Percentiles rank a stretch among this genome's conserved stretches.
These are phyloP conservation scores for Melipona quadrifasciata DNA, from an alignment of 1,140 invertebrate genomes.

Conservation along the genomic window DNA sequence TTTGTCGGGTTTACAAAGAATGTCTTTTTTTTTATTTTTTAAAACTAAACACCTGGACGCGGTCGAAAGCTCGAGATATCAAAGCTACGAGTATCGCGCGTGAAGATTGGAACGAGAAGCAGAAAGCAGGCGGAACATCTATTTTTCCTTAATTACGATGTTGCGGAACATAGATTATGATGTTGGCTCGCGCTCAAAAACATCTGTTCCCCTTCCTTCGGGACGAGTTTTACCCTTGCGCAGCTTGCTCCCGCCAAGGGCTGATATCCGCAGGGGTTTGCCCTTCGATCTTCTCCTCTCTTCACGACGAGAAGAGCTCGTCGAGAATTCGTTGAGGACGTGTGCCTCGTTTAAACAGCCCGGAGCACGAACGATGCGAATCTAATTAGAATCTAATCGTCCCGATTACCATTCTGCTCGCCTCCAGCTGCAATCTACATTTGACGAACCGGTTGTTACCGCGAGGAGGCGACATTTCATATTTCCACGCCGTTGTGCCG, in stretches of 20 bases:
- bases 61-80: neutral
- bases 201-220: slow-evolving; percentile 79
- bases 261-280: slow-evolving; percentile 73
- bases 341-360: slow-evolving; percentile 72
- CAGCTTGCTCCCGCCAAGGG: slow-evolving; percentile 66
- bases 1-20: neutral
- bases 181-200: slow-evolving; percentile 80
- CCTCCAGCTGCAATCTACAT: neutral
- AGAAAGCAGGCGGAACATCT: slow-evolving; percentile 36
- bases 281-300: slow-evolving; percentile 72
- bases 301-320: slow-evolving; percentile 64
- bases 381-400: slow-evolving; percentile 74
- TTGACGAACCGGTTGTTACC: neutral
- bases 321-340: slow-evolving; percentile 50
- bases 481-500: neutral
- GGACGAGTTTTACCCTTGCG: slow-evolving; percentile 68
- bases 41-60: neutral
- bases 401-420: neutral
- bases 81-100: too few relatives aligned
- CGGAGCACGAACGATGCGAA: slow-evolving; percentile 71
- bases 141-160: slow-evolving; percentile 81
- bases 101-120: too few relatives aligned
- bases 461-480: too few relatives aligned
- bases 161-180: slow-evolving; percentile 81
- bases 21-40: too few relatives aligned